These are phyloP conservation scores for Gymnosoma rotundatum DNA, from an alignment of 2,888 invertebrate genomes.

Conservation along the genomic window DNA sequence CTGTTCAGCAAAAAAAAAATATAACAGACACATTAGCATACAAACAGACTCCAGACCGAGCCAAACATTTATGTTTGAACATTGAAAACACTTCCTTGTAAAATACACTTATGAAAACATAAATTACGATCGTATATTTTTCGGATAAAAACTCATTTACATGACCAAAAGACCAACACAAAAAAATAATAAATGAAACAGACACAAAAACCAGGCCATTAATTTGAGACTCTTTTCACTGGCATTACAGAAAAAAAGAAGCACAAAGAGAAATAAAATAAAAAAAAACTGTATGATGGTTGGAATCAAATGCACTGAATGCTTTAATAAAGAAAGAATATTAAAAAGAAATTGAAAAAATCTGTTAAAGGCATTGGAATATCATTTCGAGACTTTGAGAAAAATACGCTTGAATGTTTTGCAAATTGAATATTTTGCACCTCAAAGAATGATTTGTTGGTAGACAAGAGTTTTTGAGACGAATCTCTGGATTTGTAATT, in stretches of 20 bases:
- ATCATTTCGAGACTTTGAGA: background rate
- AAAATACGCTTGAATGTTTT: slow-evolving; percentile 14
- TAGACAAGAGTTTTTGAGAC: background rate
- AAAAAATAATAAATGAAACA: slow-evolving; percentile 31
- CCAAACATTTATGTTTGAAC: slow-evolving; percentile 48
- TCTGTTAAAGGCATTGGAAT: no score
- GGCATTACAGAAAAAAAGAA: slow-evolving; percentile 25
- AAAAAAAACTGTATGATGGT: slow-evolving; percentile 1
- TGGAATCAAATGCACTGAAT: slow-evolving; percentile 26
- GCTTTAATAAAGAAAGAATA: background rate
- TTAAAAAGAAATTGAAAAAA: background rate
- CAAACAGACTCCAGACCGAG: slow-evolving; percentile 22
- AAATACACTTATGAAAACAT: slow-evolving; percentile 64
- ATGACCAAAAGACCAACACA: slow-evolving; percentile 24
- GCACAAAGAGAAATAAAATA: background rate
- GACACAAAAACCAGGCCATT: slow-evolving; percentile 58
- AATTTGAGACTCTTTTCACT: slow-evolving; percentile 57
- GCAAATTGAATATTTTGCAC: background rate
- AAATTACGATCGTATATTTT: slow-evolving; percentile 57
- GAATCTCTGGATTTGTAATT: background rate
- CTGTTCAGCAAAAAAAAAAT: background rate
- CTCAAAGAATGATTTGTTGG: background rate
- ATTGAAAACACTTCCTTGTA: slow-evolving; percentile 64
- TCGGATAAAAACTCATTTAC: slow-evolving; percentile 53
- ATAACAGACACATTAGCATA: background rate